Evolutionary conservation across 2,888 invertebrate genomes (phyloP).

Genomic region (Platycheirus albimanus): DNA sequence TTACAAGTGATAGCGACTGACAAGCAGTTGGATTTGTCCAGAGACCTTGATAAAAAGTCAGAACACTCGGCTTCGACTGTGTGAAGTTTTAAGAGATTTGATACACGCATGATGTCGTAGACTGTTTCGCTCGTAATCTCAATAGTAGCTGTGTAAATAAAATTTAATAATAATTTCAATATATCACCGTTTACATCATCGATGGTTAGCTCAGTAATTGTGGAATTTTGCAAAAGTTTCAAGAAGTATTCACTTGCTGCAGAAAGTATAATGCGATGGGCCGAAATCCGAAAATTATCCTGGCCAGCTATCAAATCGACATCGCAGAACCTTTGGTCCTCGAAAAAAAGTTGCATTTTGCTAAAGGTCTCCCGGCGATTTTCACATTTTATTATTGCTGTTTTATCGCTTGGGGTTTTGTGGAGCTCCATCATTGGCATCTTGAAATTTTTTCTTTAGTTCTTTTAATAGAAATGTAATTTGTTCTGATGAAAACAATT

Average conservation of each 20-base stretch:
- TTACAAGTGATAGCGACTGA: background rate
- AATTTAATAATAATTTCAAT: conserved; percentile 3
- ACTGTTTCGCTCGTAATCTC: background rate
- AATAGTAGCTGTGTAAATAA: conserved; percentile 13
- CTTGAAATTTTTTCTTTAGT: no score
- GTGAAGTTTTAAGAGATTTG: conserved; percentile 1
- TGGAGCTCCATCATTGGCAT: background rate
- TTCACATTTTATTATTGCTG: conserved; percentile 16
- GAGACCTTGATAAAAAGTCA: conserved; percentile 14
- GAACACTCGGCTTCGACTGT: conserved; percentile 7
- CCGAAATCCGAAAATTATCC: conserved; percentile 9
- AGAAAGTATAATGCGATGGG: conserved; percentile 19
- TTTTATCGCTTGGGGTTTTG: background rate
- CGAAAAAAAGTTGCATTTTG: conserved; percentile 26
- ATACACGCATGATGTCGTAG: conserved; percentile 13
- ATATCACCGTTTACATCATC: conserved; percentile 11
- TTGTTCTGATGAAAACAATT: no score
- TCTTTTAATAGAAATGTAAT: background rate
- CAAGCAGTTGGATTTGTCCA: conserved; percentile 13
- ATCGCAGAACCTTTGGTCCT: conserved; percentile 24
- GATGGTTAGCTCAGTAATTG: background rate
- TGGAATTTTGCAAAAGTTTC: background rate
- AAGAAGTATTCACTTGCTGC: conserved; percentile 33
- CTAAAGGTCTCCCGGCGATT: background rate
- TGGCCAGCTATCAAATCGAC: conserved; percentile 25